Percentiles rank a stretch among this genome's conserved stretches.
phyloP scores from a whole-genome alignment of 2,888 invertebrate species.

The Autographa pulchrina region DNA sequence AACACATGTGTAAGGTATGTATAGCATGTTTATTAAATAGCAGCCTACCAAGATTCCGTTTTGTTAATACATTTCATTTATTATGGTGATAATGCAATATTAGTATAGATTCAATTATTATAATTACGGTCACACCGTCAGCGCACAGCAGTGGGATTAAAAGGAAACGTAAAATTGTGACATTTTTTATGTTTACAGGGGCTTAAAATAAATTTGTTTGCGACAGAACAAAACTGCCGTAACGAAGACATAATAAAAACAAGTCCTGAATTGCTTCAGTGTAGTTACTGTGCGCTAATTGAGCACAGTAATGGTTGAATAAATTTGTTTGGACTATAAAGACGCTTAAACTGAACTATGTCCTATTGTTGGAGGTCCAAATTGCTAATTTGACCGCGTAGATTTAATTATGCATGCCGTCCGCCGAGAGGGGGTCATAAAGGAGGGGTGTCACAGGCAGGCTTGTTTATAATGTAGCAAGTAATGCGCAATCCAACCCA shows the following conservation, averaged over 20 bases:
- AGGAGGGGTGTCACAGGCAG: conserved; percentile 85
- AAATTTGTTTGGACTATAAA: conserved; percentile 86
- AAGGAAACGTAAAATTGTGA: conserved; percentile 60
- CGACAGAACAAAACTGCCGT: conserved; percentile 61
- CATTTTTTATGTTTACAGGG: conserved; percentile 64
- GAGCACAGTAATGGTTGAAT: conserved; percentile 82
- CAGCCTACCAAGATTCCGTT: neutral
- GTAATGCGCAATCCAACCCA: conserved; percentile 84
- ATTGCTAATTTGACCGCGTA: conserved; percentile 88
- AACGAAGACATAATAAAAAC: conserved; percentile 73
- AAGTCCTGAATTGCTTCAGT: conserved; percentile 65
- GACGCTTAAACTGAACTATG: conserved; percentile 86
- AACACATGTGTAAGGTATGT: too few species aligned
- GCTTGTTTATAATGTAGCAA: conserved; percentile 88
- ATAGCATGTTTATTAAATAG: neutral
- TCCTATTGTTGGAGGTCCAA: conserved; percentile 85
- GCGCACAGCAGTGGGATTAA: conserved; percentile 44
- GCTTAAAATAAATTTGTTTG: conserved; percentile 59
- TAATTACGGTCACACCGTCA: conserved; percentile 46
- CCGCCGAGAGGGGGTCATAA: conserved; percentile 82
- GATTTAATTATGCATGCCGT: conserved; percentile 89
- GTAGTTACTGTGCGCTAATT: conserved; percentile 77
- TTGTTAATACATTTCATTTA: neutral
- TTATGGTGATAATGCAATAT: neutral
- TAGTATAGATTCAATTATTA: neutral